Base-by-base conservation (phyloP, 2,888 invertebrate genomes). In the Caenorhabditis sp. region DNA sequence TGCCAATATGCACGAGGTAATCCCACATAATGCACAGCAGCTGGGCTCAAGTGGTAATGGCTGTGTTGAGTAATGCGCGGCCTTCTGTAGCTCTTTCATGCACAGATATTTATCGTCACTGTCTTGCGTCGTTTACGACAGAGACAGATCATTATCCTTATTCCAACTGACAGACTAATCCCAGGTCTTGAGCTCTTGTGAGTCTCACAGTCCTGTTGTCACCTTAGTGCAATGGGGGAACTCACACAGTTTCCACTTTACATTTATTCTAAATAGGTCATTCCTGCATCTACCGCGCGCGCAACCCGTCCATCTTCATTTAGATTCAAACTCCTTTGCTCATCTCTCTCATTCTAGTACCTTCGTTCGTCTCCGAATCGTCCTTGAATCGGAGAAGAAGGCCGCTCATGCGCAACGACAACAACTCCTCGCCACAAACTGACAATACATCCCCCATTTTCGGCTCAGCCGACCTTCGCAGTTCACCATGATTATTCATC, bases 371-470 rank as follows among this genome's bases (percentile, higher is more conserved):
- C 56, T 54, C 66, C 66, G 28, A 66, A 77, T 61, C 63, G 77
- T 77, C 77, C 77, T 77, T 77, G 77, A 70, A 70, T 61, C 77
- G 63, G 77, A 54, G 54, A 54, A 54, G 70, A 70, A 69, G 77
- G 77, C 69, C 77, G 77, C 58, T 63, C 77, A 77, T 77, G 77
- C 77, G 77, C 77, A 77, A 77, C 77, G 68, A 77, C 70, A 77
- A 77, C 77, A 77, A 77, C 75, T 76, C 75, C 12, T 41, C n/a
- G 59, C 77, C 69, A n/a, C n/a, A 77, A 77, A 77, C 69, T 61
- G 76, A 35, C 54, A n/a, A 61, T 51, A 63, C 61, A 54, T 5
- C n/a, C 26, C 2, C 49, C 68, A 69, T 77, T 77, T 76, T 77
- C 69, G 77, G 77, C 77, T 77, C 77, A 63, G 70, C 63, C 63